phyloP scores from a whole-genome alignment of 53 echinoderm and acorn worm species.

The Arbacia lixula region DNA sequence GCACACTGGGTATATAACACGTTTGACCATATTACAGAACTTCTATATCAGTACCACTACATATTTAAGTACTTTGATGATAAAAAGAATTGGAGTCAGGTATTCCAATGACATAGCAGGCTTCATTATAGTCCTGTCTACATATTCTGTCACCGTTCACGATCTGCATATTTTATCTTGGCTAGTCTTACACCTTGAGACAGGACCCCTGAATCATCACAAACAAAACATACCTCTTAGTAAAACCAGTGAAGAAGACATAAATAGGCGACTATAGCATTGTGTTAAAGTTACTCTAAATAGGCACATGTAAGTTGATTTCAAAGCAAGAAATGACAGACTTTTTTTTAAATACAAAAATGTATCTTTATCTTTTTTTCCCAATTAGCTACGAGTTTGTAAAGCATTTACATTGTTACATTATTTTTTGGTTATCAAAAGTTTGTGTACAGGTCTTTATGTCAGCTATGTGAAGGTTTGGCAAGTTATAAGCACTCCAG shows the following conservation, averaged over 20 bases:
- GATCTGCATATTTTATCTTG: too few relatives aligned
- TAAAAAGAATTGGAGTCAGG: conserved; percentile 19
- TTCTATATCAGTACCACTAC: conserved; percentile 22
- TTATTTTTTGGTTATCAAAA: conserved; percentile 23
- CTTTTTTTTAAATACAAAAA: conserved; percentile 31
- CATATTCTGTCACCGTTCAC: background rate
- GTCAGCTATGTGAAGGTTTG: conserved; percentile 43
- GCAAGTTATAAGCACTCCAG: conserved; percentile 42
- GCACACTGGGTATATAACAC: conserved; percentile 37
- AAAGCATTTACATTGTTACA: conserved; percentile 25
- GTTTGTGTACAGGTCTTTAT: conserved; percentile 37
- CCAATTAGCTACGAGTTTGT: background rate
- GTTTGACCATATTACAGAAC: conserved; percentile 19
- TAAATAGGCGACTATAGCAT: conserved; percentile 1
- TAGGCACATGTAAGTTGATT: conserved; percentile 38
- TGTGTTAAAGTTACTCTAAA: conserved; percentile 17
- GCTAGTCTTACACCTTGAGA: too few relatives aligned
- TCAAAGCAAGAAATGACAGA: conserved; percentile 53
- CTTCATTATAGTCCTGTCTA: background rate
- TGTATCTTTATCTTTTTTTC: background rate
- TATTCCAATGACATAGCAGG: conserved; percentile 15
- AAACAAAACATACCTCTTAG: too few relatives aligned
- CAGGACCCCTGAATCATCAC: too few relatives aligned
- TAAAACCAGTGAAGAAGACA: too few relatives aligned
- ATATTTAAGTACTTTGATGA: conserved; percentile 45